phyloP scores from a whole-genome alignment of 1,140 invertebrate genomes.

The Wiebesia pumilae region DNA sequence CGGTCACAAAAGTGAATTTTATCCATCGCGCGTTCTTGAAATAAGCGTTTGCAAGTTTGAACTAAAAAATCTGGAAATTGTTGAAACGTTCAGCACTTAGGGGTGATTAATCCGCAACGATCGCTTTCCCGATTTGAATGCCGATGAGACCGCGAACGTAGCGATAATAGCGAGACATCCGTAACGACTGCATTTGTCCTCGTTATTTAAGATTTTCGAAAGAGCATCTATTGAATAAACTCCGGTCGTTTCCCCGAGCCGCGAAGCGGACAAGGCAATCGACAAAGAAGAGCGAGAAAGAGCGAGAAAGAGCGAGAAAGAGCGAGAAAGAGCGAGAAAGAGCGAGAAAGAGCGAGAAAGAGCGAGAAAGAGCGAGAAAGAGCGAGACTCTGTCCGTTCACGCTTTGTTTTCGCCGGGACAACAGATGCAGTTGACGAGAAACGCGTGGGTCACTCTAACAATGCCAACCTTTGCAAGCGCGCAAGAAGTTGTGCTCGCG shows the following conservation, averaged over 20 bases:
- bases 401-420: not conserved
- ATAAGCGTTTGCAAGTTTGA: too few relatives aligned
- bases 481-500: not conserved
- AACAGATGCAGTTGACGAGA: not conserved
- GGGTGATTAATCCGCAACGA: not conserved
- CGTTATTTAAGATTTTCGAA: not conserved
- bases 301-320: too few relatives aligned
- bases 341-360: too few relatives aligned
- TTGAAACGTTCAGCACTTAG: too few relatives aligned
- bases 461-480: not conserved
- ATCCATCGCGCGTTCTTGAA: too few relatives aligned
- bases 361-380: too few relatives aligned
- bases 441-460: conserved; percentile 30
- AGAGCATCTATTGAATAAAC: not conserved
- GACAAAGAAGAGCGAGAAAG: too few relatives aligned
- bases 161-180: not conserved
- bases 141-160: too few relatives aligned
- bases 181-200: not conserved
- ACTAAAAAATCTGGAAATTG: not conserved
- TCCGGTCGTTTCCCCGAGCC: not conserved
- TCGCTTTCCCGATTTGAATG: too few relatives aligned
- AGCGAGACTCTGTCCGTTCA: not conserved
- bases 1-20: not conserved
- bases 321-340: too few relatives aligned
- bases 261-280: too few relatives aligned